phyloP scores from a whole-genome alignment of 2,888 invertebrate species.

The Neocrepidodera transversa region DNA sequence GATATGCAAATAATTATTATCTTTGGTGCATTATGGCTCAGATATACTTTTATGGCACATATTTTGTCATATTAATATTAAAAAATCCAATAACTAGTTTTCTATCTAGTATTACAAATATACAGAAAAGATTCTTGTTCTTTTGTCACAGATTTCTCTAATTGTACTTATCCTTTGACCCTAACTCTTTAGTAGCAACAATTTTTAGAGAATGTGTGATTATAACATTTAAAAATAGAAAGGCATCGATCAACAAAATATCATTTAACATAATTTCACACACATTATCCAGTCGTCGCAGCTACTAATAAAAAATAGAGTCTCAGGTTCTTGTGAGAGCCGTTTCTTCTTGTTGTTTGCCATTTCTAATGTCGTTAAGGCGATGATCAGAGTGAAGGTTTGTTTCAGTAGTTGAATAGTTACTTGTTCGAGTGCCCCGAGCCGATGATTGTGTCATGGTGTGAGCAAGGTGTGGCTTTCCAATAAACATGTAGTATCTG shows the following conservation, averaged over 20 bases:
- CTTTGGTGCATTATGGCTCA: background rate
- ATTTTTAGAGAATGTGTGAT: too few species aligned
- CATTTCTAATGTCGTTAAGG: background rate
- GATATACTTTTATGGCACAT: background rate
- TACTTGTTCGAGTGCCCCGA: conserved; percentile 44
- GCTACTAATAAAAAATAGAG: too few species aligned
- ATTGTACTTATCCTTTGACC: background rate
- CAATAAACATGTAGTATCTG: conserved; percentile 53
- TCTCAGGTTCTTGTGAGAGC: background rate
- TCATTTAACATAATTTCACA: too few species aligned
- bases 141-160: too few species aligned
- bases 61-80: background rate
- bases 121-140: too few species aligned
- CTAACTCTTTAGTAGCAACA: too few species aligned
- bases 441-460: conserved; percentile 44
- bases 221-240: too few species aligned
- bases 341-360: conserved; percentile 5
- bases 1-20: background rate
- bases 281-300: too few species aligned
- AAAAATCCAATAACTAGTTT: background rate
- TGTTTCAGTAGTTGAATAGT: conserved; percentile 44
- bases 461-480: conserved; percentile 53
- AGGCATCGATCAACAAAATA: too few species aligned
- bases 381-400: background rate
- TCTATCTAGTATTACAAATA: too few species aligned